Evolutionary conservation across 1,140 invertebrate species (phyloP), one percentile per base, ranked within the genome.

Genomic region (Sycobia sp.): DNA sequence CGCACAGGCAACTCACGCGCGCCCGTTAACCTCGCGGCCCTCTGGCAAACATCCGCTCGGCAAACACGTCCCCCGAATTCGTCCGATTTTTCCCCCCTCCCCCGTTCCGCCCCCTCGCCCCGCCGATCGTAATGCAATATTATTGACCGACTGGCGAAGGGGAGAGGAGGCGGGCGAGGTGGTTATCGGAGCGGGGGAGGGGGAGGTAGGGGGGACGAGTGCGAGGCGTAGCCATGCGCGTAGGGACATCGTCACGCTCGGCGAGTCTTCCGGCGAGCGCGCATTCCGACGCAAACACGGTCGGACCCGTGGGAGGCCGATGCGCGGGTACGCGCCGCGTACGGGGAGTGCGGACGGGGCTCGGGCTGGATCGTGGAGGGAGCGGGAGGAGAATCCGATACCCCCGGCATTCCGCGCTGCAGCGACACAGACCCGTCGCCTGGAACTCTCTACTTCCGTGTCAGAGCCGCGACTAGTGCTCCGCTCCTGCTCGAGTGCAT

Each of bases 61-160:
- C 4, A 20, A 39, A 14, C n/a, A 16, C 38, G 38, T 16, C 38
- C 38, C 18, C 18, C 16, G 20, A 41, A 9, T 41, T 20, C 20
- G n/a, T 23, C 22, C 23, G 13, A 5, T 34, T 46, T 46, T 25
- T 25, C 1, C 22, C 22, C 22, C 3, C 14, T 23, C 34, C 11
- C 4, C 32, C 14, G 32, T 23, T 44, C 20, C 9, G 29, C 16
- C 29, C 16, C 4, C 23, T 25, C 22, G 51, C 5, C 7, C 22
- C 53, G 10, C 18, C 23, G 36, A 54, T 47, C 55, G 44, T 66
- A 68, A 68, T 62, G 65, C 67, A 70, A 71, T 71, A 69, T 68
- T 69, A 65, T 69, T 65, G 68, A 66, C n/a, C n/a, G n/a, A n/a
- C n/a, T n/a, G n/a, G n/a, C n/a, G n/a, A n/a, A n/a, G n/a, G n/a